Base-by-base conservation (phyloP, 2,113 vertebrate species). In the Phodopus roborovskii region DNA sequence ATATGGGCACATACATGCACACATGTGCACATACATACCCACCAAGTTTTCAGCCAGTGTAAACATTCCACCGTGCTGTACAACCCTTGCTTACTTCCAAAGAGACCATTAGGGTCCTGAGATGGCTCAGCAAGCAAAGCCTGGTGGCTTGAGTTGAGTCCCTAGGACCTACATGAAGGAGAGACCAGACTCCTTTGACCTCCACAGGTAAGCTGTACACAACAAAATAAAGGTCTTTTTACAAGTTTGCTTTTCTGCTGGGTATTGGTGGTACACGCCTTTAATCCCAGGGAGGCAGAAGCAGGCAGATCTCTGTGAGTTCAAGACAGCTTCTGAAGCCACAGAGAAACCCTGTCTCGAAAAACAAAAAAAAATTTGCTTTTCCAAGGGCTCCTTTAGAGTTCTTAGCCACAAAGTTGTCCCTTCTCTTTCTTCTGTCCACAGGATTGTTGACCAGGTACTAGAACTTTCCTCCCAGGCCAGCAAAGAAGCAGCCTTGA, bases 401-500 rank as follows among this genome's bases (percentile, higher is more conserved):
- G 71, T 9, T 13, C n/a, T 48, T 0, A 5, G 20, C 42, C 19
- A 5, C 53, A 62, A 7, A 33, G 56, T 1, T 13, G 10, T 8
- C 66, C n/a, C 16, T 17, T 30, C 0, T 11, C 15, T 26, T 83
- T 96, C 0, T 0, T 90, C 71, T 97, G 30, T 96, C 97, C 83
- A 3, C 97, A 99, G 99, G 97, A 96, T 48, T 81, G 97, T 98
- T 64, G n/a, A 42, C 20, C 78, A 98, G 19, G 94, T 98, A 53
- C 88, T 98, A 97, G 98, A 99, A 91, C 96, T 99, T 92, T 99
- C 99, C 0, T 99, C 97, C 0, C 92, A 99, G 96, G 98, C 98
- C 9, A 98, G 97, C 95, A 98, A 98, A 73, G 99, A 99, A 93
- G 98, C 98, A 1, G 97, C 98, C 92, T 64, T 98, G 89, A 79